These are phyloP conservation scores for Holacanthella duospinosa DNA, from an alignment of 2,888 invertebrate genomes.

Conservation along the genomic window DNA sequence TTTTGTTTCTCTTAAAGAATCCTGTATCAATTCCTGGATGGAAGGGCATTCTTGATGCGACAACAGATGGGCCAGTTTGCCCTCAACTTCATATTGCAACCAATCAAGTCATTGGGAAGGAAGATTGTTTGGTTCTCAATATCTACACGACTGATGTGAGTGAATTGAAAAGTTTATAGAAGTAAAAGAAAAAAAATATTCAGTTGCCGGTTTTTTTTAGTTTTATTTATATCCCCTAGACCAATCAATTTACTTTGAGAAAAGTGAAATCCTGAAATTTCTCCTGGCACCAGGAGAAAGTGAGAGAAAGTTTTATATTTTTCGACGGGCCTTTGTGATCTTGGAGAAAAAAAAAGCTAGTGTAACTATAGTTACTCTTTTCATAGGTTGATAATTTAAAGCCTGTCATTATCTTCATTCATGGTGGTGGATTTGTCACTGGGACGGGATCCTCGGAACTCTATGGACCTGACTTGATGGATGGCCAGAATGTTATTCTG, in stretches of 20 bases:
- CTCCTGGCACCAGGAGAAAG: background rate
- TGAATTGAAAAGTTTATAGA: too few species aligned
- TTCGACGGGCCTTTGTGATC: too few species aligned
- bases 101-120: conserved; percentile 37
- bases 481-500: conserved; percentile 28
- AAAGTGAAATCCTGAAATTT: background rate
- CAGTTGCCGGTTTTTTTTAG: background rate
- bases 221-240: too few species aligned
- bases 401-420: conserved; percentile 32
- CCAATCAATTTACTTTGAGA: background rate
- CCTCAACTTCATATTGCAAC: conserved; percentile 37
- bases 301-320: too few species aligned
- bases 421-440: conserved; percentile 31
- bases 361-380: background rate
- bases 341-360: background rate
- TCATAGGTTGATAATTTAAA: conserved; percentile 28
- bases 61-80: conserved; percentile 36
- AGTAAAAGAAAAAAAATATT: background rate
- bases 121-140: conserved; percentile 37
- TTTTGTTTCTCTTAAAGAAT: too few species aligned
- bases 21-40: conserved; percentile 34
- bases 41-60: conserved; percentile 36
- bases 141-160: conserved; percentile 35
- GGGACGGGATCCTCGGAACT: conserved; percentile 29
- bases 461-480: conserved; percentile 34